Conservation (phyloP, 2,888 invertebrate genomes). For the Andrena fulva region DNA sequence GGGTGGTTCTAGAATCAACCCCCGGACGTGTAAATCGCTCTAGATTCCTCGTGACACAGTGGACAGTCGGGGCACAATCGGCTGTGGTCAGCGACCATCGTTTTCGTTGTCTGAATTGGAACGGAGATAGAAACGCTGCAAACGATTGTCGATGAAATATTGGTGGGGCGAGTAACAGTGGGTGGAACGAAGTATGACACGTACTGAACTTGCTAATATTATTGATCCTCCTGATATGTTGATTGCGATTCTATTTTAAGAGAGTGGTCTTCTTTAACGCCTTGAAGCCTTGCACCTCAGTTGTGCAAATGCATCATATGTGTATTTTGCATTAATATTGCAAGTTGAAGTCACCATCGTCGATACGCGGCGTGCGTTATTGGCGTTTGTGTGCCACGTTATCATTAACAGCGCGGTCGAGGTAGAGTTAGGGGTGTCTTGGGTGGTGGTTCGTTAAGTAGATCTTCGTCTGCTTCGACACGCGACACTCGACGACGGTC, state of each 20-base stretch:
- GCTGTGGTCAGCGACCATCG: neutral
- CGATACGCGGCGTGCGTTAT: neutral
- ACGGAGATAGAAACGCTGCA: neutral
- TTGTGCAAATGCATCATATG: no score
- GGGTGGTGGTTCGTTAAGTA: conserved; percentile 34
- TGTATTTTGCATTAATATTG: no score
- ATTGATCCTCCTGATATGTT: neutral
- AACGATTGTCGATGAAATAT: conserved; percentile 2
- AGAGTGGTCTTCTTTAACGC: no score
- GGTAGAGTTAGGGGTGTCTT: conserved; percentile 3
- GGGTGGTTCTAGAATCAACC: conserved; percentile 7
- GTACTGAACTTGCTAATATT: neutral
- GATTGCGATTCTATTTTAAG: no score
- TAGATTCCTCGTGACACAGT: neutral
- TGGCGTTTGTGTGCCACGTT: neutral
- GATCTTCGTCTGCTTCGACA: conserved; percentile 68
- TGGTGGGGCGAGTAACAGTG: neutral
- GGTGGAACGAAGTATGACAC: neutral
- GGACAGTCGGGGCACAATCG: neutral
- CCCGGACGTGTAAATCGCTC: conserved; percentile 21
- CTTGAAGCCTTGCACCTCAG: neutral
- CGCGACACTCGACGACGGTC: conserved; percentile 71
- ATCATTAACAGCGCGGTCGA: neutral
- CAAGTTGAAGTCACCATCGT: no score
- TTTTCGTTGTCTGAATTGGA: conserved; percentile 2